A percentile compares a stretch with the other conserved stretches of the same genome.
phyloP scores from a whole-genome alignment of 2,113 vertebrate species.

The Ivindomyrus marchei region DNA sequence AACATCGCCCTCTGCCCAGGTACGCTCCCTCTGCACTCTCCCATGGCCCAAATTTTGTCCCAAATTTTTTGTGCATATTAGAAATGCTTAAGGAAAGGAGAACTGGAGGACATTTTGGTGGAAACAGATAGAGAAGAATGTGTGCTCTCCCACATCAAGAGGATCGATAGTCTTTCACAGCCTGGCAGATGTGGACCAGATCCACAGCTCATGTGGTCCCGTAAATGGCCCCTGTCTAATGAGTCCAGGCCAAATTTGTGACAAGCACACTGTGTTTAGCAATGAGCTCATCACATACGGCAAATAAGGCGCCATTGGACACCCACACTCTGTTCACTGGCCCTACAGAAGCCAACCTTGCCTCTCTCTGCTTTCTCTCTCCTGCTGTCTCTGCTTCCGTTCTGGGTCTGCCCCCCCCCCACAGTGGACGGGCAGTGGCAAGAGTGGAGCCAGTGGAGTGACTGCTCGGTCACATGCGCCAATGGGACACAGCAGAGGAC shows the following conservation, averaged over 20 bases:
- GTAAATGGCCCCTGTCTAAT: background rate
- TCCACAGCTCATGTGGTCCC: background rate
- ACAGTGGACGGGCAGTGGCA: constrained; percentile 98
- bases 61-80: constrained; percentile 3
- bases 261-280: background rate
- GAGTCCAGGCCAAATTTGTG: background rate
- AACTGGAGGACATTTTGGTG: constrained; percentile 2
- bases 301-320: background rate
- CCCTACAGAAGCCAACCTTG: background rate
- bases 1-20: constrained; percentile 99
- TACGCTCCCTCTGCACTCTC: constrained; percentile 35
- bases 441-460: constrained; percentile 95
- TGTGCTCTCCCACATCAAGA: background rate
- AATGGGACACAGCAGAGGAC: constrained; percentile 97
- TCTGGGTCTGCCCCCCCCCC: constrained; percentile 41
- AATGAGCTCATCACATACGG: background rate
- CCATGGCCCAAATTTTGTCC: background rate
- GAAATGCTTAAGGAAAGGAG: background rate
- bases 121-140: background rate
- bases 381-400: constrained; percentile 30
- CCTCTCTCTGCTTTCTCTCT: constrained; percentile 40
- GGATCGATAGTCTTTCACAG: constrained; percentile 12
- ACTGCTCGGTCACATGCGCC: constrained; percentile 94
- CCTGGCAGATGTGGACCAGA: background rate
- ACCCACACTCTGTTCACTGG: background rate